Evolutionary conservation across 2,113 vertebrate species (phyloP).

Genomic region (Neodon shergylaensis): DNA sequence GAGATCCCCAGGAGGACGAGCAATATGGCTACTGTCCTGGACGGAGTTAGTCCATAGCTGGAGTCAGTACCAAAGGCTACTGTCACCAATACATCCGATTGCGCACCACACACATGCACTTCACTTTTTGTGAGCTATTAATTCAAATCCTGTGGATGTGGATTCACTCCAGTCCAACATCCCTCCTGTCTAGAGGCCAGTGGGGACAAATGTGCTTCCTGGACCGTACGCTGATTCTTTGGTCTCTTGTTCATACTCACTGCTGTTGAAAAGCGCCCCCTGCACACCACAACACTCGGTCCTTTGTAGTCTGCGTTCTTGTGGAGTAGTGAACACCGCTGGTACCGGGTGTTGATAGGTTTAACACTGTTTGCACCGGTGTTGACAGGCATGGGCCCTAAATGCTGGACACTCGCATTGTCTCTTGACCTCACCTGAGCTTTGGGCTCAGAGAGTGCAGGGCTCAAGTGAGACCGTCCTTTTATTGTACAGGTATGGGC

Average conservation of each 20-base stretch:
- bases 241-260: neutral
- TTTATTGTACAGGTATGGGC: neutral
- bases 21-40: neutral
- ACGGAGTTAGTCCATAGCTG: neutral
- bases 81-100: neutral
- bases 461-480: neutral
- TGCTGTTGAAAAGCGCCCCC: neutral
- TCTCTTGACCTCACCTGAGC: neutral
- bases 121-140: neutral
- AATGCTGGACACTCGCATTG: neutral
- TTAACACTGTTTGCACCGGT: neutral
- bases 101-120: too few relatives aligned
- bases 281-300: fast-evolving
- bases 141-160: neutral
- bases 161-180: neutral
- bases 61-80: neutral
- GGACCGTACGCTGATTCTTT: neutral
- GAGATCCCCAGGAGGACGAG: neutral
- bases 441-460: neutral
- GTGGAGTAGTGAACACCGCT: neutral
- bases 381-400: neutral
- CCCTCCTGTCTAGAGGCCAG: neutral
- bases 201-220: neutral
- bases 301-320: neutral
- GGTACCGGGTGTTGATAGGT: neutral